Conservation (phyloP, 2,888 invertebrate genomes). For the Melinaea menophilus region DNA sequence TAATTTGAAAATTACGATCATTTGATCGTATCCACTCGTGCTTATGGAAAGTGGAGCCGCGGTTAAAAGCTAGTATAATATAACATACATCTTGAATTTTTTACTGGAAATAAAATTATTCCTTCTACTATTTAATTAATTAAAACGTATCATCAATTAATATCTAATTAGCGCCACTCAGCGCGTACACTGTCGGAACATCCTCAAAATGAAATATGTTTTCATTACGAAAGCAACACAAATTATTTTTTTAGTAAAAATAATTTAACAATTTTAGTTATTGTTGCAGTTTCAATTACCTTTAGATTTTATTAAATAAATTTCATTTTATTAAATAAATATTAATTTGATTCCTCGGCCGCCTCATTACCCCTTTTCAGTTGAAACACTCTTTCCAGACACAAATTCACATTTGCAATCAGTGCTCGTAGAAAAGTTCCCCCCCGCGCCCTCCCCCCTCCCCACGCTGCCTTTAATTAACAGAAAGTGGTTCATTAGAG, state of each 20-base stretch:
- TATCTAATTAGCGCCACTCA: background rate
- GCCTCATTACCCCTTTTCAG: slow-evolving; percentile 77
- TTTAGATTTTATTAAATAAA: slow-evolving; percentile 33
- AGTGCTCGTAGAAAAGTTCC: slow-evolving; percentile 75
- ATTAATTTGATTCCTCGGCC: slow-evolving; percentile 69
- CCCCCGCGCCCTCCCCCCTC: slow-evolving; percentile 40
- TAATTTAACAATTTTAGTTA: too few relatives aligned
- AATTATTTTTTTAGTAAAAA: too few relatives aligned
- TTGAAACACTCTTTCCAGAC: slow-evolving; percentile 73
- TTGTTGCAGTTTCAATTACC: background rate
- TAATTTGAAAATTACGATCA: too few relatives aligned
- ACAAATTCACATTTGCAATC: slow-evolving; percentile 79
- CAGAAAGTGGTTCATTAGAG: slow-evolving; percentile 94
- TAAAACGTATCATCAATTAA: slow-evolving; percentile 8
- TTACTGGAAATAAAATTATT: background rate
- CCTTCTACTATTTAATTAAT: background rate
- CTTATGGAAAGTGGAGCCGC: too few relatives aligned
- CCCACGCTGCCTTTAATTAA: slow-evolving; percentile 87
- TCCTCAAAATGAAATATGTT: too few relatives aligned
- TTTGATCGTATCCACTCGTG: too few relatives aligned
- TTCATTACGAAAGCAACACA: background rate
- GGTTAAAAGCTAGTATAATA: too few relatives aligned
- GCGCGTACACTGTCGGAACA: too few relatives aligned
- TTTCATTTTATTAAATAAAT: slow-evolving; percentile 52
- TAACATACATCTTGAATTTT: background rate